Conservation (phyloP, 2,113 vertebrate species). For the Myotis yumanensis region DNA sequence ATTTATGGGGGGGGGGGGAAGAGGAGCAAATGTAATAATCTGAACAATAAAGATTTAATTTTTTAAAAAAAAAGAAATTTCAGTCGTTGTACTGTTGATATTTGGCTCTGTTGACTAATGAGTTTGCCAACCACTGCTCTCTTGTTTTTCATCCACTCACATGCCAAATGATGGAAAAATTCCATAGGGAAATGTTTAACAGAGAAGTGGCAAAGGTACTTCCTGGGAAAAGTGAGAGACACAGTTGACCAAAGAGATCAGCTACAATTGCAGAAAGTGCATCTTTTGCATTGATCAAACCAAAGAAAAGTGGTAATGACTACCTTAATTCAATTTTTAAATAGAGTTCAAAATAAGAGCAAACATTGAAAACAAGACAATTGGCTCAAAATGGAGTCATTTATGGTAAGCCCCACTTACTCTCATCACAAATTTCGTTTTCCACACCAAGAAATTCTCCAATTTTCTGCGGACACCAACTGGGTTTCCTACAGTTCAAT, state of each 20-base stretch:
- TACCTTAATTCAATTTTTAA: slow-evolving; percentile 11
- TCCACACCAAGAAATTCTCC: background rate
- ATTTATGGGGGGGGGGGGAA: too few relatives aligned
- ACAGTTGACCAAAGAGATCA: background rate
- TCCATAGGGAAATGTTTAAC: background rate
- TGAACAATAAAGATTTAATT: too few relatives aligned
- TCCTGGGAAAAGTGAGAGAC: background rate
- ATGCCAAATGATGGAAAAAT: slow-evolving; percentile 25
- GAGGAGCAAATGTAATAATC: too few relatives aligned
- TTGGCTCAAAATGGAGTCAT: background rate
- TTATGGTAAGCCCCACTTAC: background rate
- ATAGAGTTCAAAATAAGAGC: slow-evolving; percentile 21
- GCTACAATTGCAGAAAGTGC: background rate
- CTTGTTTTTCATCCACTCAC: background rate
- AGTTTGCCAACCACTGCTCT: too few relatives aligned
- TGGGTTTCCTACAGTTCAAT: background rate
- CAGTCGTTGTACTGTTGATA: too few relatives aligned
- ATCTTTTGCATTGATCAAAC: slow-evolving; percentile 13
- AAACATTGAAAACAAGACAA: background rate
- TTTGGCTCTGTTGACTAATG: too few relatives aligned
- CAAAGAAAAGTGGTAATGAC: background rate
- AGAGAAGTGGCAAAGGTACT: background rate
- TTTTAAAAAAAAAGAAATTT: too few relatives aligned
- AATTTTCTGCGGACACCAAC: background rate
- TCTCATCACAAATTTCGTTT: background rate